Conservation (phyloP, 2,797 vertebrate genomes). For the Agapornis canus region DNA sequence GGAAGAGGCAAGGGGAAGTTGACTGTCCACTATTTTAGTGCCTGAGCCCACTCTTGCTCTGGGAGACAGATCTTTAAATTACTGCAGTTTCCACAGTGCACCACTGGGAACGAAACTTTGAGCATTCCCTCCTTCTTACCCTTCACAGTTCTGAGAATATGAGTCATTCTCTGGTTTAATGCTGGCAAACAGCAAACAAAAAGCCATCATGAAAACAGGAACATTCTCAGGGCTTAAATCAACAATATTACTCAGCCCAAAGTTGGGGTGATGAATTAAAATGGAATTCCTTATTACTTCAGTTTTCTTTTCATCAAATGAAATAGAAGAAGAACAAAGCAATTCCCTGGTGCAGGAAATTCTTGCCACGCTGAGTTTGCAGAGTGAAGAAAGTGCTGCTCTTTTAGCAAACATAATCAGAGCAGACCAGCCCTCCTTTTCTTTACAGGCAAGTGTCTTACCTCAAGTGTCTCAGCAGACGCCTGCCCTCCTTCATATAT, state of each 20-base stretch:
- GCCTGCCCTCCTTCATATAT: not conserved
- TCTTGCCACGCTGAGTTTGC: not conserved
- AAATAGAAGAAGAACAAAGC: not conserved
- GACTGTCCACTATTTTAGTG: not conserved
- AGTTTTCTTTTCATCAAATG: not conserved
- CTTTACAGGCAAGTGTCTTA: not conserved
- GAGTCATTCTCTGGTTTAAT: not conserved
- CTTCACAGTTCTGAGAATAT: not conserved
- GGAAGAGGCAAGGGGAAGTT: not conserved
- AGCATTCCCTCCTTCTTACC: not conserved
- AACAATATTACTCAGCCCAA: constrained; percentile 9
- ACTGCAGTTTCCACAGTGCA: not conserved
- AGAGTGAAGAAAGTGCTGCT: not conserved
- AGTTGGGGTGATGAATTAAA: not conserved
- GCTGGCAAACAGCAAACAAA: constrained; percentile 20
- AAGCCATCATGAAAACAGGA: not conserved
- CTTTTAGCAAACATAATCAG: not conserved
- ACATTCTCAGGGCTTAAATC: constrained; percentile 23
- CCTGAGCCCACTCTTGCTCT: not conserved
- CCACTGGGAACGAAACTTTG: not conserved
- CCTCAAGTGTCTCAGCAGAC: not conserved
- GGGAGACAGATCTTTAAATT: constrained; percentile 27
- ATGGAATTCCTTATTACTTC: constrained; percentile 4
- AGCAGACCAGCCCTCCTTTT: not conserved
- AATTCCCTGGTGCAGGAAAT: not conserved